Evolutionary conservation across 2,888 invertebrate genomes (phyloP), one percentile per base, ranked within the genome.

Genomic region (Nymphalis c-album): DNA sequence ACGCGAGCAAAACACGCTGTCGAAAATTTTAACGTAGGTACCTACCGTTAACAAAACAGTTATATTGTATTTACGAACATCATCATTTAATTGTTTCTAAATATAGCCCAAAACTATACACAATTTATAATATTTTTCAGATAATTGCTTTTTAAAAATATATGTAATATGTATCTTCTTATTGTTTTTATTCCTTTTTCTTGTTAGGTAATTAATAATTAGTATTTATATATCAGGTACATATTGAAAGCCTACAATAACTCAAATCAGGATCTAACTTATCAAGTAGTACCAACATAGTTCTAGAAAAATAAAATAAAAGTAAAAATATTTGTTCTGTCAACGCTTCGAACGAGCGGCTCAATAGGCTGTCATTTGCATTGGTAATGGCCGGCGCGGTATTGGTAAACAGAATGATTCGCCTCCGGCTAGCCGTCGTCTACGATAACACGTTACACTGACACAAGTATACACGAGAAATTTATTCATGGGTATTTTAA

Each of bases 331-430:
- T 40, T 64, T 71, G 47, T 46, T 71, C 63, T 68, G 68, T 70
- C 71, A 71, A 76, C 89, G 72, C 73, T 90, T 81, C 4, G 35
- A 50, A 76, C 78, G 64, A 67, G 67, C 74, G 70, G 80, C 85
- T 87, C 88, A 86, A 87, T 87, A 87, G 83, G 87, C 86, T 87
- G 85, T 88, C 90, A 90, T 92, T 92, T 91, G 90, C 91, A 92
- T 91, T 90, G 90, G 88, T 90, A 91, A 91, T 91, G 87, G 80
- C 81, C 70, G 78, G 75, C 76, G 76, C 76, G 78, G 85, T 86
- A 85, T 88, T 86, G 86, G 88, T 88, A 89, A 88, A 90, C 88
- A 90, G 80, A 85, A 80, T 85, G 87, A 87, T 86, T 87, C 85
- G 82, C 83, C 71, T 63, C 70, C 64, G 53, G 64, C 64, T 62